These are phyloP conservation scores for Eurystomus glaucurus DNA, from an alignment of 2,797 vertebrate species.

Conservation along the genomic window DNA sequence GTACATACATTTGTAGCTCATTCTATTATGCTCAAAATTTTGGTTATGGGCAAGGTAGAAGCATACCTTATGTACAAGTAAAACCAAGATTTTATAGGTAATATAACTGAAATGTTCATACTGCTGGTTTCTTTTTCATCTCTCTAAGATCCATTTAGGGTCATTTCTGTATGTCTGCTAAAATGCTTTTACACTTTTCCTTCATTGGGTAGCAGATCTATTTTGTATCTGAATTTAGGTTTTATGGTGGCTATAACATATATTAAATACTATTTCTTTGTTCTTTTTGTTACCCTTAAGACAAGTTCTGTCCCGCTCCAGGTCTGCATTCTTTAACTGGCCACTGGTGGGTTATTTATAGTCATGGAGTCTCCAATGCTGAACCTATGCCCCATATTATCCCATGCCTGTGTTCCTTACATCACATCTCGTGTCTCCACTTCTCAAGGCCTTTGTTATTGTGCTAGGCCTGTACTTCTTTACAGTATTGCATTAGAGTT, in stretches of 20 bases:
- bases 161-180: not conserved
- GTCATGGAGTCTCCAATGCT: fast-evolving
- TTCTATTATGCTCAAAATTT: no score
- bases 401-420: not conserved
- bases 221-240: not conserved
- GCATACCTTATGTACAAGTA: no score
- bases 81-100: no score
- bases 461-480: not conserved
- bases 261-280: not conserved
- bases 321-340: not conserved
- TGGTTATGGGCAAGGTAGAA: no score
- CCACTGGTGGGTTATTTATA: fast-evolving
- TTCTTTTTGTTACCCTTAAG: not conserved
- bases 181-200: not conserved
- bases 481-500: not conserved
- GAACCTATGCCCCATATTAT: not conserved
- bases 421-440: fast-evolving
- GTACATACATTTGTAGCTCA: no score
- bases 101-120: not conserved
- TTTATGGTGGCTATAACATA: not conserved
- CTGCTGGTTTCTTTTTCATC: not conserved
- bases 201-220: not conserved
- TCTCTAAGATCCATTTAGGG: not conserved
- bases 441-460: not conserved
- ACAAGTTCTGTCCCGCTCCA: not conserved